These are phyloP conservation scores for Drosophila nannoptera DNA, from an alignment of 1,140 invertebrate species.

Conservation along the genomic window DNA sequence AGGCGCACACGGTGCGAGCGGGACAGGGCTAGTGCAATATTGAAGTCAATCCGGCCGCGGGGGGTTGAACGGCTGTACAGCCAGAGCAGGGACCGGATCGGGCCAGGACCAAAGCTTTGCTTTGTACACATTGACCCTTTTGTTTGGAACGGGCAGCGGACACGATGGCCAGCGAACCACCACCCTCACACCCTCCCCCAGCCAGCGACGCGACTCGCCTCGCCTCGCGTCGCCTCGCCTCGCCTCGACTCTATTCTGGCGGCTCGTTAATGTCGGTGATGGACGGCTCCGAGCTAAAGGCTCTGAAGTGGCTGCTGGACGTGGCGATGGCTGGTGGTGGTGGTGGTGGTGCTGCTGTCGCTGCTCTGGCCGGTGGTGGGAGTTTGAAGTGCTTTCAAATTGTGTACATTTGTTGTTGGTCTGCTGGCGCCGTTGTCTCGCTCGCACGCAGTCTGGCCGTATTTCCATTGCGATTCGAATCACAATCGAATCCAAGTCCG, in stretches of 20 bases:
- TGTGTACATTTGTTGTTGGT: constrained; percentile 29
- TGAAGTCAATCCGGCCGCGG: constrained; percentile 64
- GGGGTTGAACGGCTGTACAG: constrained; percentile 58
- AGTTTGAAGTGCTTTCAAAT: constrained; percentile 41
- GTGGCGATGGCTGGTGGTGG: background rate
- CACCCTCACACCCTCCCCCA: constrained; percentile 35
- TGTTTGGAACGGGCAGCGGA: constrained; percentile 44
- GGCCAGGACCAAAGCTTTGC: constrained; percentile 24
- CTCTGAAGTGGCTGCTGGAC: constrained; percentile 43
- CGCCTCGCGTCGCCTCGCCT: constrained; percentile 19
- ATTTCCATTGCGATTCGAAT: constrained; percentile 56
- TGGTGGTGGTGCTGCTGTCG: constrained; percentile 5
- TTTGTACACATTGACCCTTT: constrained; percentile 59
- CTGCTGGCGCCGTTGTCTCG: constrained; percentile 15
- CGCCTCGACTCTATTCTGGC: constrained; percentile 13
- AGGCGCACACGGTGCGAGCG: constrained; percentile 15
- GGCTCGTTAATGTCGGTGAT: constrained; percentile 42
- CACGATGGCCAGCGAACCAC: constrained; percentile 15
- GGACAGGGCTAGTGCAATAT: constrained; percentile 50
- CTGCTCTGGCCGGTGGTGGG: constrained; percentile 7
- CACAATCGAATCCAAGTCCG: constrained; percentile 23
- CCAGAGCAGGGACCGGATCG: constrained; percentile 16
- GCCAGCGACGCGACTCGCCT: constrained; percentile 1
- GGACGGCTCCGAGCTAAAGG: constrained; percentile 26
- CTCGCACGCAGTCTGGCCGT: constrained; percentile 29